phyloP scores from a whole-genome alignment of 2,888 invertebrate species.

The Campoplex capitator region DNA sequence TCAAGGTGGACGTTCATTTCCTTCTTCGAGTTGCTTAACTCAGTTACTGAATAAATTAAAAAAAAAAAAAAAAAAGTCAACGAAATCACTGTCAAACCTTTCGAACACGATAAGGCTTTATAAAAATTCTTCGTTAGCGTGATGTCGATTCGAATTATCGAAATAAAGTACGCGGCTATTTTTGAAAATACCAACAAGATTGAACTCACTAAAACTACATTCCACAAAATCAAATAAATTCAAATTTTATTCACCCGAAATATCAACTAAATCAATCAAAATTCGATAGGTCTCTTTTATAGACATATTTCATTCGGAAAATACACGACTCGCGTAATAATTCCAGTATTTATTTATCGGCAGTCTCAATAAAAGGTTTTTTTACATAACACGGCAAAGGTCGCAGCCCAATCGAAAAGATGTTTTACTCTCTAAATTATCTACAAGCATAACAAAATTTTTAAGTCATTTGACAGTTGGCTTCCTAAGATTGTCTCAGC shows the following conservation, averaged over 20 bases:
- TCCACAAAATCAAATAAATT: not conserved
- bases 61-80: not conserved
- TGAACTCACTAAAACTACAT: not conserved
- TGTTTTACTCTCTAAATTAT: not conserved
- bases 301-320: not conserved
- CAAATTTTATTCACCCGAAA: not conserved
- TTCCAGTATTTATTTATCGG: not conserved
- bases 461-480: not conserved
- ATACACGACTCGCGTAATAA: not conserved
- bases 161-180: not conserved
- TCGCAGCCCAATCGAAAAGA: not conserved
- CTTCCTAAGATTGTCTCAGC: not conserved
- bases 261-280: not conserved
- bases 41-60: not conserved
- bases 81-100: not conserved
- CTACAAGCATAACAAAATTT: not conserved
- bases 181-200: not conserved
- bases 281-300: not conserved
- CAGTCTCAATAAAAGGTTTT: not conserved
- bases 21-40: not conserved
- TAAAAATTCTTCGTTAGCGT: not conserved
- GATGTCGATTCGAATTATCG: not conserved
- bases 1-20: constrained; percentile 4
- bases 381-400: not conserved
- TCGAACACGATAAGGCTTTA: not conserved